These are phyloP conservation scores for Percina caprodes DNA, from an alignment of 2,113 vertebrate genomes.

Conservation along the genomic window DNA sequence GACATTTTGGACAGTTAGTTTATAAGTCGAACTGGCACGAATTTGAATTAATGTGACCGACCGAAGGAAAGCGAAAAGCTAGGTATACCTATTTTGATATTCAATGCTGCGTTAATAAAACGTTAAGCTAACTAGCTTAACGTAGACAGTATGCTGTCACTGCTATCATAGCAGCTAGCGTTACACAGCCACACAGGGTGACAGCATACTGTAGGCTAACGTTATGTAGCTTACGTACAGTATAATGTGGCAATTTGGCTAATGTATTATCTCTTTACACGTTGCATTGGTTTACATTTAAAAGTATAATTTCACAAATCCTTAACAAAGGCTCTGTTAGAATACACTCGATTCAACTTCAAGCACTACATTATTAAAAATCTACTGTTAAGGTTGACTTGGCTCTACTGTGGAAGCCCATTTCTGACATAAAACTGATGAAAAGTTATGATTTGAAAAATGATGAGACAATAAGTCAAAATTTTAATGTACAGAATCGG, in stretches of 20 bases:
- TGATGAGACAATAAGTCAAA: too few species aligned
- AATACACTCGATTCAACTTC: too few species aligned
- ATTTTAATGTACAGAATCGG: too few species aligned
- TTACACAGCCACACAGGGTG: neutral
- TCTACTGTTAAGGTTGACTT: too few species aligned
- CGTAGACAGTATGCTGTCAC: neutral
- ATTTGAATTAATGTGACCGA: conserved; percentile 9
- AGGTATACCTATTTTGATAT: neutral
- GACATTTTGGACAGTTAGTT: neutral
- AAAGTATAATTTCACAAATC: neutral
- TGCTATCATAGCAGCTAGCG: conserved; percentile 8
- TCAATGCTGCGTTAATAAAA: neutral
- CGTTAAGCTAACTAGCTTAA: neutral
- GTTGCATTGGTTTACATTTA: neutral
- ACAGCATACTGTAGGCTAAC: neutral
- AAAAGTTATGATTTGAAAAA: too few species aligned
- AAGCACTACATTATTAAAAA: too few species aligned
- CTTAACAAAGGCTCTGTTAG: too few species aligned
- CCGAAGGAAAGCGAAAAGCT: neutral
- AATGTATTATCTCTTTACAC: neutral
- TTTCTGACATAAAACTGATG: too few species aligned
- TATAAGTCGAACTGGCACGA: neutral
- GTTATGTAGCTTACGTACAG: neutral
- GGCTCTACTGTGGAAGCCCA: too few species aligned
- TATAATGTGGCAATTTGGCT: neutral